Percentiles rank a stretch among this genome's conserved stretches.
phyloP scores from a whole-genome alignment of 2,888 invertebrate genomes.

The Crematogaster levior region DNA sequence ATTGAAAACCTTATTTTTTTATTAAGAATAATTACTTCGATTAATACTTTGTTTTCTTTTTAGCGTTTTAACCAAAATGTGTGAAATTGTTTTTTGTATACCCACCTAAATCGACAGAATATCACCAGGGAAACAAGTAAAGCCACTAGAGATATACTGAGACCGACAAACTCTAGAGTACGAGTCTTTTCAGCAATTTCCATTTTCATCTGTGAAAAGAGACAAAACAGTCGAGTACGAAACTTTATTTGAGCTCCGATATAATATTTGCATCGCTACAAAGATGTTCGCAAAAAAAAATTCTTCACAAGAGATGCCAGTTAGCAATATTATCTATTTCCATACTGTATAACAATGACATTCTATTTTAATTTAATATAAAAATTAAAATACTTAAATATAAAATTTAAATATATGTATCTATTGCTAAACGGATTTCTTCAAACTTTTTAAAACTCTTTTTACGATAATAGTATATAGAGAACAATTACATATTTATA shows the following conservation, averaged over 20 bases:
- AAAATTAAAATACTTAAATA: neutral
- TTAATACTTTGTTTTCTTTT: neutral
- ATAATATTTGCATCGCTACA: neutral
- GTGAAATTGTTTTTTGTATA: neutral
- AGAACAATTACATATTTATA: too few relatives aligned
- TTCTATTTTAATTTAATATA: neutral
- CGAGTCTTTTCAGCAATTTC: conserved; percentile 91
- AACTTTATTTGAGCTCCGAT: neutral
- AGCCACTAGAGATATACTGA: conserved; percentile 92
- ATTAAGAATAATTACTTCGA: neutral
- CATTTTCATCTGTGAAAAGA: conserved; percentile 87
- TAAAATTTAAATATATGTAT: neutral
- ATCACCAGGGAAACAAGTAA: conserved; percentile 92
- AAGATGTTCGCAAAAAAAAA: neutral
- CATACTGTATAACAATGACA: neutral
- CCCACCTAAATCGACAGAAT: conserved; percentile 93
- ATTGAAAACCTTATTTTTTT: neutral
- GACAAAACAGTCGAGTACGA: conserved; percentile 12
- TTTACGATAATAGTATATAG: too few relatives aligned
- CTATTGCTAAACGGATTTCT: neutral
- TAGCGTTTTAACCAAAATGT: neutral
- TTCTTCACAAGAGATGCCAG: neutral
- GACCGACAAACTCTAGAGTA: conserved; percentile 93
- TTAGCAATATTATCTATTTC: neutral
- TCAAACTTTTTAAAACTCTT: too few relatives aligned